Conservation (phyloP, 23 tunicate species). For the Halocynthia roretzi region DNA sequence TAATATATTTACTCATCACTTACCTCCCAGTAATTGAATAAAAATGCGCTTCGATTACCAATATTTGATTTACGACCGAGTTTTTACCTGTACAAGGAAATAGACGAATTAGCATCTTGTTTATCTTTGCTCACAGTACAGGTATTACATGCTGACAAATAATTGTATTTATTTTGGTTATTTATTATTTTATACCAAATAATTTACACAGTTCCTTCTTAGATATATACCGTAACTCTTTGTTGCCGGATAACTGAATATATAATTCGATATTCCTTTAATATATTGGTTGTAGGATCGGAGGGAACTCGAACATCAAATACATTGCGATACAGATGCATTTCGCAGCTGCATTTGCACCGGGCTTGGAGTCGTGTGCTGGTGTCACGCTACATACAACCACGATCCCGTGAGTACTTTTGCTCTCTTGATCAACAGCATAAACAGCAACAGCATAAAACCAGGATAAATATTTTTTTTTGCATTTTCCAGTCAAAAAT, state of each 20-base stretch:
- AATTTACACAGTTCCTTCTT: too few species aligned
- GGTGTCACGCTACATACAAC: slow-evolving; percentile 42
- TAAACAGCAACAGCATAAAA: not conserved
- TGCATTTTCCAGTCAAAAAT: slow-evolving; percentile 43
- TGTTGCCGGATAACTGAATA: not conserved
- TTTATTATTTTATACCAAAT: not conserved
- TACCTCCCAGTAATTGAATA: too few species aligned
- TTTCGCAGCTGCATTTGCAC: slow-evolving; percentile 33
- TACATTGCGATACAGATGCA: slow-evolving; percentile 81
- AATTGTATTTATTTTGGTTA: not conserved
- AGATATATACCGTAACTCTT: too few species aligned
- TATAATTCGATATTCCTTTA: not conserved
- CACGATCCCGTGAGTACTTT: slow-evolving; percentile 35
- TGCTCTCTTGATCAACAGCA: not conserved
- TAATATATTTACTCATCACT: too few species aligned
- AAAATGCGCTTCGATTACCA: too few species aligned
- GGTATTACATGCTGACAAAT: too few species aligned
- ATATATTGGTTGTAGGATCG: slow-evolving; percentile 41
- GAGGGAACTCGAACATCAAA: slow-evolving; percentile 24
- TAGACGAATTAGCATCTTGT: too few species aligned
- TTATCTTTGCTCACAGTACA: too few species aligned
- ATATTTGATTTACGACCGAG: too few species aligned
- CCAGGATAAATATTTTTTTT: not conserved
- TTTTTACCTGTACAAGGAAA: too few species aligned
- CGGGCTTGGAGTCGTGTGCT: slow-evolving; percentile 47